Evolutionary conservation across 2,888 invertebrate species (phyloP).

Genomic region (Coelogynopora nodosa): DNA sequence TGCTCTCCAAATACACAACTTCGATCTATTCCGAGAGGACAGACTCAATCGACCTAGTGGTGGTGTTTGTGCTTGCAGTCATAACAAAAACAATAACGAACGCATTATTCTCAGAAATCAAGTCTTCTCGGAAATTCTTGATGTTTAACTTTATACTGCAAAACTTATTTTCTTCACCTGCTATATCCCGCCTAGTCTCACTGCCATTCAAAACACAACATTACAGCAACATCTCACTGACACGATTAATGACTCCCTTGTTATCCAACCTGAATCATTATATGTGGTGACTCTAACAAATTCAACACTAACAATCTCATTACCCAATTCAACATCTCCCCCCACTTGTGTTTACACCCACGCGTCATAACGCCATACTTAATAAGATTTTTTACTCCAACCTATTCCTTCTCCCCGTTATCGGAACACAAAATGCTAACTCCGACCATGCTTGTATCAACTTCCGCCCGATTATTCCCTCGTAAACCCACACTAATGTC

Average conservation of each 20-base stretch:
- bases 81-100: too few species aligned
- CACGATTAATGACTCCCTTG: conserved; percentile 2
- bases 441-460: not conserved
- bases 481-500: not conserved
- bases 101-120: too few species aligned
- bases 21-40: too few species aligned
- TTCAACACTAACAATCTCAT: conserved; percentile 7
- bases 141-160: too few species aligned
- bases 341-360: not conserved
- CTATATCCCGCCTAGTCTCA: conserved; percentile 6
- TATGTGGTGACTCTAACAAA: not conserved
- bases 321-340: not conserved
- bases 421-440: not conserved
- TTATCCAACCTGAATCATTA: conserved; percentile 6
- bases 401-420: not conserved
- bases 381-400: not conserved
- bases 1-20: too few species aligned
- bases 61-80: too few species aligned
- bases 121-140: too few species aligned
- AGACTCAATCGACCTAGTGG: too few species aligned
- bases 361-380: conserved; percentile 8
- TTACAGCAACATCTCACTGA: not conserved
- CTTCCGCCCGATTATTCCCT: not conserved
- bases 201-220: not conserved
- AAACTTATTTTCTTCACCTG: conserved; percentile 21